These are phyloP conservation scores for Bradypus variegatus DNA, from an alignment of 2,797 vertebrate species.

Conservation along the genomic window DNA sequence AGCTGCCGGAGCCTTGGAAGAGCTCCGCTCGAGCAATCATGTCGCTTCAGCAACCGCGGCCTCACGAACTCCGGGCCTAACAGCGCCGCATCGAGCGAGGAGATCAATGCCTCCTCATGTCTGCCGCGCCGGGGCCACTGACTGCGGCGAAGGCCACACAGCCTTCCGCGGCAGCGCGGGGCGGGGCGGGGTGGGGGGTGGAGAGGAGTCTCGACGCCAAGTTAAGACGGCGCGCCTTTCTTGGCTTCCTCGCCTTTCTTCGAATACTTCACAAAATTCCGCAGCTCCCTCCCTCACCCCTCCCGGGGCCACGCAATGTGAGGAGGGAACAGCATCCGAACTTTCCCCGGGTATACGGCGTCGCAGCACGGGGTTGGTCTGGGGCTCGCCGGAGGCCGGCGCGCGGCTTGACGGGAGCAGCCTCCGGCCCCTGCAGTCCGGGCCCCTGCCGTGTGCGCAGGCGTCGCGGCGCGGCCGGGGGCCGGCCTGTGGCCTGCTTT, in stretches of 20 bases:
- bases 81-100: background rate
- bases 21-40: background rate
- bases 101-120: rapidly evolving
- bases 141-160: rapidly evolving
- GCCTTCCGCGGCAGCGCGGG: too few relatives aligned
- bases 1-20: background rate
- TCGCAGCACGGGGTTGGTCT: background rate
- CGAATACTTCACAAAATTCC: rapidly evolving
- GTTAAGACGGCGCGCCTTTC: background rate
- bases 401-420: background rate
- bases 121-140: background rate
- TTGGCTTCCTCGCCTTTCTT: rapidly evolving
- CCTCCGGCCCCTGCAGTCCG: too few relatives aligned
- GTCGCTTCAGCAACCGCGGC: background rate
- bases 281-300: background rate
- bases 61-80: background rate
- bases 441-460: too few relatives aligned
- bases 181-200: too few relatives aligned
- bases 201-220: background rate
- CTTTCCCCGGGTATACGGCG: background rate
- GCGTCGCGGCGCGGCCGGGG: too few relatives aligned
- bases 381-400: background rate
- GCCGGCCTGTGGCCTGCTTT: background rate
- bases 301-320: background rate
- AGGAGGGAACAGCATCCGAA: background rate